Conservation (phyloP, 2,113 vertebrate species). For the Jaculus jaculus region DNA sequence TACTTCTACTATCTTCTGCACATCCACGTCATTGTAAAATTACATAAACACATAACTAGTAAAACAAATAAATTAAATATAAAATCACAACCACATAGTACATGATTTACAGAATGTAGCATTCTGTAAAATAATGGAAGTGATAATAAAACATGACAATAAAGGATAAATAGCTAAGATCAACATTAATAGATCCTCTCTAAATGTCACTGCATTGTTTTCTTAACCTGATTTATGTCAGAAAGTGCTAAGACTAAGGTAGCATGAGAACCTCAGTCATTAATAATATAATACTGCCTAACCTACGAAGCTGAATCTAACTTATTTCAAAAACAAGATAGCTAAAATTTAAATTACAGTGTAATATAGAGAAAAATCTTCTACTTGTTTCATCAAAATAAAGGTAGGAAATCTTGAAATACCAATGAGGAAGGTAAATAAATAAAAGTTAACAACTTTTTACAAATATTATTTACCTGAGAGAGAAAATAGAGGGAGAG, state of each 20-base stretch:
- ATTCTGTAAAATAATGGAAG: conserved; percentile 32
- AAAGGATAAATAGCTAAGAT: too few species aligned
- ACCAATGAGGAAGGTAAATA: conserved; percentile 15
- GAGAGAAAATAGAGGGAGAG: too few species aligned
- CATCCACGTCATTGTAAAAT: conserved; percentile 94
- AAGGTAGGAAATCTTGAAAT: conserved; percentile 29
- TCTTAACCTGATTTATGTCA: too few species aligned
- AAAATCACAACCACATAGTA: conserved; percentile 37
- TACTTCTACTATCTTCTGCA: conserved; percentile 95
- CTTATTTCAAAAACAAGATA: neutral
- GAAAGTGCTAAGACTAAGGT: too few species aligned
- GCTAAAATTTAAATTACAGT: conserved; percentile 45
- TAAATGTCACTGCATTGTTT: too few species aligned
- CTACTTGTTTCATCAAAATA: conserved; percentile 9
- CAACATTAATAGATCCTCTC: too few species aligned
- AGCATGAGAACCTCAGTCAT: too few species aligned
- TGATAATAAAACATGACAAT: neutral
- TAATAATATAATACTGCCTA: too few species aligned
- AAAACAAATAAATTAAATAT: conserved; percentile 59
- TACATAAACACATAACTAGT: conserved; percentile 97
- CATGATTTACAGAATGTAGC: conserved; percentile 3
- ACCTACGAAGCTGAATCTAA: too few species aligned
- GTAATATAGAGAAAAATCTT: neutral
- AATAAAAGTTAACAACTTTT: neutral
- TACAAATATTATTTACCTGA: too few species aligned